Evolutionary conservation across 2,113 vertebrate genomes (phyloP).

Genomic region (Petaurus breviceps): DNA sequence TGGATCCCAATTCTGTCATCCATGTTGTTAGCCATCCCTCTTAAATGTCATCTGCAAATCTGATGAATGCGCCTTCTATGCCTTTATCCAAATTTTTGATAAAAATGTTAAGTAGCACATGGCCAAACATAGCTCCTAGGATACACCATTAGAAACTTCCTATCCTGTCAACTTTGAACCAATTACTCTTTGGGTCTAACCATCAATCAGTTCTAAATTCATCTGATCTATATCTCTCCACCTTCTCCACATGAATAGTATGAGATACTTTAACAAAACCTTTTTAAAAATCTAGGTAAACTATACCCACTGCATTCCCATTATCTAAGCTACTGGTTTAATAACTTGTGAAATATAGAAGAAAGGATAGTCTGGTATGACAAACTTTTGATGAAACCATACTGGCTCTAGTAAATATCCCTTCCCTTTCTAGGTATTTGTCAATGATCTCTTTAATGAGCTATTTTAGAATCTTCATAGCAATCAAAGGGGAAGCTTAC

Average conservation of each 20-base stretch:
- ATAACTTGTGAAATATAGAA: not conserved
- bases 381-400: not conserved
- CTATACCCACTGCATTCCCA: not conserved
- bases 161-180: not conserved
- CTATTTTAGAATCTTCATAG: not conserved
- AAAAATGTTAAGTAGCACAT: not conserved
- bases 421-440: not conserved
- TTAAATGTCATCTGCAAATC: not conserved
- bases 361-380: not conserved
- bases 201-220: not conserved
- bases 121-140: not conserved
- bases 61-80: not conserved
- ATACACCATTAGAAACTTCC: not conserved
- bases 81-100: not conserved
- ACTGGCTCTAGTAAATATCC: not conserved
- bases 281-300: not conserved
- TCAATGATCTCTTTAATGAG: not conserved
- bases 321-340: not conserved
- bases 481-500: not conserved
- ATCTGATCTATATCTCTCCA: not conserved
- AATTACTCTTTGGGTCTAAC: not conserved
- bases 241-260: not conserved
- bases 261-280: not conserved
- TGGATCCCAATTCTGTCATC: not conserved
- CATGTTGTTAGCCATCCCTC: not conserved